Base-by-base conservation (phyloP, 1,140 invertebrate species). In the Triops longicaudatus region DNA sequence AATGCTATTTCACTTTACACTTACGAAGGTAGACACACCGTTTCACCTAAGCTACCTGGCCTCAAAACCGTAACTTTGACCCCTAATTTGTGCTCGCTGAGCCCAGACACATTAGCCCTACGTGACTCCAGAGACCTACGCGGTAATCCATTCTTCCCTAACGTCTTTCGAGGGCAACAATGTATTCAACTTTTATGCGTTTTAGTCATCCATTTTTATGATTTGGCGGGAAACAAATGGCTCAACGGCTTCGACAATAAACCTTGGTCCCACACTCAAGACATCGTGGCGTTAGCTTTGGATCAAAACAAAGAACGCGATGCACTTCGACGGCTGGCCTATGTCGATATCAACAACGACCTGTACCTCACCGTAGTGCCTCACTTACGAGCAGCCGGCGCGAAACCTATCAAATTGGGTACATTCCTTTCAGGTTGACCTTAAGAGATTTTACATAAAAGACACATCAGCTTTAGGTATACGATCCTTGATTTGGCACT, bases 291-390 rank as follows among this genome's bases (percentile, higher is more conserved):
- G 72, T 76, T 81, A 73, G 76, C 80, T 0, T 71, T 80, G 11
- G 63, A 76, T 42, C 77, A 78, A 26, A 76, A 80, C n/a, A 76
- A 80, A n/a, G 78, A 79, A 71, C 75, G 78, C 1, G 78, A 79
- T 4, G 76, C 89, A 0, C 86, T 83, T 80, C 85, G 93, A 77
- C 88, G 90, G 79, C 82, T 96, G 31, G 92, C 93, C 1, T 86
- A 96, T 73, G 87, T 96, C 31, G 95, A 97, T 84, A 87, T 87
- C 79, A 95, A 94, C 82, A 87, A 89, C 78, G 93, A 97, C 82
- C 84, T 96, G 0, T 94, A 89, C 82, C 83, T 96, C 11, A 86
- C 90, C 4, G 87, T 90, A 43, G 88, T 95, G 1, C 87, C 90
- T 80, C 87, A 89, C 73, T 87, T 86, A 78, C 90, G 90, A 75